Conservation (phyloP, 2,113 vertebrate species). For the Microtus montanus region DNA sequence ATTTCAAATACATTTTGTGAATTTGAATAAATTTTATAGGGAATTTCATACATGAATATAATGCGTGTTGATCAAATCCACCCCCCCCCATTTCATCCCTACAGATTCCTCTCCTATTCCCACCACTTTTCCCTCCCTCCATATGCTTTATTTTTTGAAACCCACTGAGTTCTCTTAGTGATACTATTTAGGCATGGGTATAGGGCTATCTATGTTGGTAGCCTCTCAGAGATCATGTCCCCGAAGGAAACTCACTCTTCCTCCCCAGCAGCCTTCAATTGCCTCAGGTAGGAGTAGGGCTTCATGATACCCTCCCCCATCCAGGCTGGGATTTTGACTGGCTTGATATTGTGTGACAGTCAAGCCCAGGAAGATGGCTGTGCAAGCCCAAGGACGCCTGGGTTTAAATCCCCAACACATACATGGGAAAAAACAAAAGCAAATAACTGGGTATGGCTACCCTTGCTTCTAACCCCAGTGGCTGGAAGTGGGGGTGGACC, state of each 20-base stretch:
- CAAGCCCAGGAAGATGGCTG: background rate
- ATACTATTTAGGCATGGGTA: too few species aligned
- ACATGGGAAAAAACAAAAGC: background rate
- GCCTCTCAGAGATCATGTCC: background rate
- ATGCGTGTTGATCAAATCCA: background rate
- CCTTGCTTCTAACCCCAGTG: background rate
- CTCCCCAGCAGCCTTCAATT: background rate
- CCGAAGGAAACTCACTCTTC: background rate
- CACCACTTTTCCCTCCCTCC: background rate
- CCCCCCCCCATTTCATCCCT: background rate
- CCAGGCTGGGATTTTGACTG: background rate
- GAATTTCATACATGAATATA: background rate
- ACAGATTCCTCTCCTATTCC: background rate
- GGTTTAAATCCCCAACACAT: background rate
- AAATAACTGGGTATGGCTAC: background rate
- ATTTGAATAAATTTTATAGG: background rate
- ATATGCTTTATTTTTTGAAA: background rate
- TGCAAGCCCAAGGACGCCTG: background rate
- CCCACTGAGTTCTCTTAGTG: background rate
- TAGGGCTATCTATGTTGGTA: background rate
- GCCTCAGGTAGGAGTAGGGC: background rate
- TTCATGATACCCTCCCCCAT: background rate
- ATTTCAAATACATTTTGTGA: background rate
- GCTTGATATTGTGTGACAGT: background rate
- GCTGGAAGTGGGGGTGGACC: background rate